Evolutionary conservation across 2,113 vertebrate species (phyloP).

Genomic region (Ovibos moschatus): DNA sequence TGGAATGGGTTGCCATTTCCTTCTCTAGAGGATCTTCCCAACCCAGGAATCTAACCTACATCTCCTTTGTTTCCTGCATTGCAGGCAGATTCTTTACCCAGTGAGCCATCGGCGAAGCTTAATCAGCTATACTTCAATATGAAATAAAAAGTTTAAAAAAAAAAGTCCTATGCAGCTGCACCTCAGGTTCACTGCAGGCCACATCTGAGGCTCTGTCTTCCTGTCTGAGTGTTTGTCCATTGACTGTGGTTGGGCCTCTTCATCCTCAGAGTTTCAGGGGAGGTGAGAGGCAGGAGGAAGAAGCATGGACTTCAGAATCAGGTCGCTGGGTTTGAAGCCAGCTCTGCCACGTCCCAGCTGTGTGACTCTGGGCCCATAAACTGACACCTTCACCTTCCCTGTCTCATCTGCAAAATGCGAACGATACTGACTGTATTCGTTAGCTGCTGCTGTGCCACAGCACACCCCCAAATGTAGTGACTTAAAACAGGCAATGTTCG

Average conservation of each 20-base stretch:
- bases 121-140: not conserved
- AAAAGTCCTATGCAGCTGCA: not conserved
- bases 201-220: not conserved
- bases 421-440: rapidly evolving
- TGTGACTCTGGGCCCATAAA: not conserved
- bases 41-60: not conserved
- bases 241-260: not conserved
- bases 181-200: not conserved
- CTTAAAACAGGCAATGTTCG: not conserved
- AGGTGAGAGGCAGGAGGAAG: not conserved
- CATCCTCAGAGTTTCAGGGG: not conserved
- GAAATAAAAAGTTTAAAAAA: not conserved
- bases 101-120: not conserved
- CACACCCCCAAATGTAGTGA: not conserved
- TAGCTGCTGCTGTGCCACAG: not conserved
- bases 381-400: not conserved
- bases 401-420: not conserved
- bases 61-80: not conserved
- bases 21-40: not conserved
- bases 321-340: not conserved
- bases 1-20: not conserved
- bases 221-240: not conserved
- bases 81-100: not conserved
- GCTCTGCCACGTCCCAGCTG: not conserved
- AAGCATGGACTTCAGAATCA: not conserved